These are phyloP conservation scores for Mamestra brassicae DNA, from an alignment of 2,888 invertebrate genomes.

Conservation along the genomic window DNA sequence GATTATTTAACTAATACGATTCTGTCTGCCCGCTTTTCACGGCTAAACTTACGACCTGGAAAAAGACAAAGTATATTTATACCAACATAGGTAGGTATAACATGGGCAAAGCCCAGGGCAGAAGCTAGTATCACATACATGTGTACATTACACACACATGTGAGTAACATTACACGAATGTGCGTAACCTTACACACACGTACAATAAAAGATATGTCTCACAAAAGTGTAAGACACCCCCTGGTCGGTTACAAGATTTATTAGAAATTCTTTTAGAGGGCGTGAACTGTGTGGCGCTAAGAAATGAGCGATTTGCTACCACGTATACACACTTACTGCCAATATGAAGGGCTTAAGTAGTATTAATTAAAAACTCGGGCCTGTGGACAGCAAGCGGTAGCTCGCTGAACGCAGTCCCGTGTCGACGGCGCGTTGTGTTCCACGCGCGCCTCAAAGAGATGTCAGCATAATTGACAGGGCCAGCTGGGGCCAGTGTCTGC, in stretches of 20 bases:
- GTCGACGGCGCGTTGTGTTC: too few species aligned
- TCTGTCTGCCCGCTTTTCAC: too few species aligned
- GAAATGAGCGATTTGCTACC: constrained; percentile 25
- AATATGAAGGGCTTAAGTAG: too few species aligned
- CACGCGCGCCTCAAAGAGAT: too few species aligned
- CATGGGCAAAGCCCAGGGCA: background rate
- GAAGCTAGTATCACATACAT: background rate
- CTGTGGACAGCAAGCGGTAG: too few species aligned
- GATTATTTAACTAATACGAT: too few species aligned
- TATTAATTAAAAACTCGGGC: too few species aligned
- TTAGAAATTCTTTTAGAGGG: constrained; percentile 53
- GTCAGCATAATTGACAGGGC: too few species aligned
- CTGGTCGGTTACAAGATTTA: constrained; percentile 52
- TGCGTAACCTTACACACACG: background rate
- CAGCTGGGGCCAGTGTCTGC: too few species aligned
- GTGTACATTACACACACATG: background rate
- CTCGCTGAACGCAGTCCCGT: too few species aligned
- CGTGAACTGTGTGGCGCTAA: constrained; percentile 33
- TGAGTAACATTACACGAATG: background rate
- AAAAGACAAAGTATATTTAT: too few species aligned
- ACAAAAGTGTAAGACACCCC: constrained; percentile 25
- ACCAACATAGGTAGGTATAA: background rate
- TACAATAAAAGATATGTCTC: constrained; percentile 25
- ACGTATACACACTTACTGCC: background rate
- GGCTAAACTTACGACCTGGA: too few species aligned